Evolutionary conservation across 1,140 invertebrate species (phyloP), one percentile per base, ranked within the genome.

Genomic region (Sipha flava): DNA sequence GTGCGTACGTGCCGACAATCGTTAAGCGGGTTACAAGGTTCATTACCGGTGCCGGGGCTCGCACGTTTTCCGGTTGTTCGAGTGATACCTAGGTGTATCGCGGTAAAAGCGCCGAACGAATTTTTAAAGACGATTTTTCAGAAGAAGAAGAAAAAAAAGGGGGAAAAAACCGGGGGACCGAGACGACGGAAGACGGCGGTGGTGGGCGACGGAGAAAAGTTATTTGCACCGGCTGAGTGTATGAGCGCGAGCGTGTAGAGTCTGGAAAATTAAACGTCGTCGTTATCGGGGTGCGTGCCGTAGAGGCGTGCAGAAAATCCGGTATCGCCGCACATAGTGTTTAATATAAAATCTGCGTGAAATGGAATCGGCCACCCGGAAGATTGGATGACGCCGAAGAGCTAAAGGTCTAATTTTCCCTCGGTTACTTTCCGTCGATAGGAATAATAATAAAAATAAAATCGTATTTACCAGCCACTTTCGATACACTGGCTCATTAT

Each of bases 211-310:
- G 43, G n/a, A 4, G 47, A n/a, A 57, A 16, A 40, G 49, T 77
- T 77, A 77, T 77, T 59, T 26, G 73, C 37, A 26, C 73, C n/a
- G 31, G 14, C 52, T 23, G 49, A 52, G 5, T 18, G 54, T 14
- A 21, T 10, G 37, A 6, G 4, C 37, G n/a, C n/a, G n/a, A n/a
- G n/a, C n/a, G n/a, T 40, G 37, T 40, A 68, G 40, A 47, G 26
- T 16, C 49, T 31, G 73, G 73, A 77, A 77, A 77, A 77, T 77
- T 77, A 77, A 77, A 77, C 73, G 73, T 57, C 52, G 73, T 77
- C 73, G 52, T 77, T 77, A 40, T 59, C 49, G 70, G 34, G 29
- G 47, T 9, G n/a, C 34, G 54, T n/a, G n/a, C n/a, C n/a, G n/a
- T n/a, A n/a, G 29, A 40, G 10, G 49, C 47, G 29, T 73, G 49